Evolutionary conservation across 2,113 vertebrate species (phyloP), one percentile per base, ranked within the genome.

Genomic region (Xerus inauris): DNA sequence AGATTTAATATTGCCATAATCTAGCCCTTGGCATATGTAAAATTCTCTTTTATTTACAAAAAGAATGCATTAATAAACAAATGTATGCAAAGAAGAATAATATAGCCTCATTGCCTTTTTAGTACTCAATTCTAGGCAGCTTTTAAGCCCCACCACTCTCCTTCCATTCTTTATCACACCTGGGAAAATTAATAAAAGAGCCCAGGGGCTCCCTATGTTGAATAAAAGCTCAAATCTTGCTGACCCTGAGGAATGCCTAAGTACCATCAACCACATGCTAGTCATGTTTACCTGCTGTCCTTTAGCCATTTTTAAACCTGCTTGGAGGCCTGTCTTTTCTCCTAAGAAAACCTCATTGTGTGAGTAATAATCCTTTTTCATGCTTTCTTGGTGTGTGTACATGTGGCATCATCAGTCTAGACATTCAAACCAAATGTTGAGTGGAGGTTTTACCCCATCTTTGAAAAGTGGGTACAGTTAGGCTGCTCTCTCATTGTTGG

Each of bases 1-100:
- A 80, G 45, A 76, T 64, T 85, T 72, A 80, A 91, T 38, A 81
- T 86, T 91, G 28, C 57, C 67, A 51, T 79, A 14, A 16, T 49
- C 28, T 64, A 51, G 35, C 20, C 16, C 6, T 65, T 69, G 30
- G 38, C 17, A 76, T 30, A 69, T 57, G 67, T 83, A 69, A 76
- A 80, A 40, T 71, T 22, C 28, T 94, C 28, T 91, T 86, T 79
- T 49, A 77, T 90, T 89, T 54, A 64, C 6, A 65, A 57, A 73
- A n/a, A 38, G 14, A 94, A 89, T 57, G 24, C 2, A 47, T 47
- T 38, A 87, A 72, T 30, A 65, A 57, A 22, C 32, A 84, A 57
- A 49, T 40, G 13, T 54, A 67, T 11, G 24, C 24, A 73, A 75
- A 87, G 30, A 49, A 64, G 35, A 73, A 3, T 75, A 57, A 76